Base-by-base conservation (phyloP, 2,797 vertebrate genomes). In the Pipistrellus pipistrellus region DNA sequence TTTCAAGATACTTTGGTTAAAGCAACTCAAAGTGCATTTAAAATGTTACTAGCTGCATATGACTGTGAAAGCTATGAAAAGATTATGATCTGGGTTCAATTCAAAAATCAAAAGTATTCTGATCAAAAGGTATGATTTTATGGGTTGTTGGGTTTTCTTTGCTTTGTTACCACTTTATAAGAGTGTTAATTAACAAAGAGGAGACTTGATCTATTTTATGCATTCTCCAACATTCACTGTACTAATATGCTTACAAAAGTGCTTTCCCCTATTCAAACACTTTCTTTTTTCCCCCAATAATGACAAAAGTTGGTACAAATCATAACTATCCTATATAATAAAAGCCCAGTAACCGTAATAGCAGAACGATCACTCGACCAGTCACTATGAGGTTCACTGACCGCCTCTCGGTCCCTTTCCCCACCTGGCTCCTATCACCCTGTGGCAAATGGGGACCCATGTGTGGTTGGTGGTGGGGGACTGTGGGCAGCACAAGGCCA, bases 11-110 rank as follows among this genome's bases (percentile, higher is more conserved):
- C 4, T 46, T 82, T 38, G 41, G 9, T 93, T 51, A 84, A 80
- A 85, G 32, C 30, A 85, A 88, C 87, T 62, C 21, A 62, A 76
- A 87, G 51, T 46, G 3, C 21, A 20, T 5, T 66, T 30, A n/a
- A 14, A 44, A 32, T 66, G 1, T 84, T 57, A 51, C 25, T n/a
- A 57, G 46, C 8, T 88, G 20, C 8, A n/a, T 48, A 2, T 32
- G 66, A 72, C 21, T 62, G 11, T 27, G 46, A 88, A 96, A 88
- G 48, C 14, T 87, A 3, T 13, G 69, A 80, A 41, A 89, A 86
- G 20, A 6, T 57, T 73, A 44, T 48, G 55, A 91, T 78, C 27
- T 59, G 0, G 10, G 8, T 62, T 90, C 23, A 73, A 17, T 23
- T 82, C 5, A 75, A 78, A 38, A 69, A 59, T 32, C 17, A 44